Percentiles rank a stretch among this genome's conserved stretches.
phyloP scores from a whole-genome alignment of 1,140 invertebrate genomes.

The Zaprionus camerounensis region DNA sequence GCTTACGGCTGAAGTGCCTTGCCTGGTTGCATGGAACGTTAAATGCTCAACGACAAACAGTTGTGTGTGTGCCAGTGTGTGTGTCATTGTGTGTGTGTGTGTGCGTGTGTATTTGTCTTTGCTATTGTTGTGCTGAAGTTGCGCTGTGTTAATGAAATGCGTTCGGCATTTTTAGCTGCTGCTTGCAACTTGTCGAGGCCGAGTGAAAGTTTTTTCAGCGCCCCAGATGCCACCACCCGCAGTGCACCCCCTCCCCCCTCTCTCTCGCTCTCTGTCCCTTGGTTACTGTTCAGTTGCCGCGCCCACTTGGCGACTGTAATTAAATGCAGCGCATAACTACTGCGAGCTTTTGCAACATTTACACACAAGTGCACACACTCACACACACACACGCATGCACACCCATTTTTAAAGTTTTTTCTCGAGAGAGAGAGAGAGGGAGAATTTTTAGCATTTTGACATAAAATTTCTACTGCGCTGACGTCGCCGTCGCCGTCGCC shows the following conservation, averaged over 20 bases:
- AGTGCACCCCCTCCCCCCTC: not conserved
- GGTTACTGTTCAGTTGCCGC: constrained; percentile 13
- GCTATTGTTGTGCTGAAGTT: constrained; percentile 74
- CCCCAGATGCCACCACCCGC: not conserved
- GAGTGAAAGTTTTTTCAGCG: constrained; percentile 12
- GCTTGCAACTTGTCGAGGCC: constrained; percentile 16
- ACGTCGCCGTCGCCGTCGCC: constrained; percentile 26
- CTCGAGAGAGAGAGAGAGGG: constrained; percentile 3
- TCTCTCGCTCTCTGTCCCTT: not conserved
- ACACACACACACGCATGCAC: constrained; percentile 8
- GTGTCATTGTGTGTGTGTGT: constrained; percentile 38
- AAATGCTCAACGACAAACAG: constrained; percentile 67
- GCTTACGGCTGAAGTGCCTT: constrained; percentile 69
- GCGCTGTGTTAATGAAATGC: constrained; percentile 80
- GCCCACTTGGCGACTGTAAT: constrained; percentile 65
- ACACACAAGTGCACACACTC: constrained; percentile 20
- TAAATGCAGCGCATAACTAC: constrained; percentile 80
- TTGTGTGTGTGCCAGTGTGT: constrained; percentile 27
- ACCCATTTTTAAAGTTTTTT: constrained; percentile 59
- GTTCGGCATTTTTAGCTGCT: constrained; percentile 66
- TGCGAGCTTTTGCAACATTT: constrained; percentile 63
- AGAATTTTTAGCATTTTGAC: constrained; percentile 67
- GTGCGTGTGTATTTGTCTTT: constrained; percentile 44
- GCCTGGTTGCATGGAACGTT: constrained; percentile 43
- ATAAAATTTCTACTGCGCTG: constrained; percentile 61